Conservation (phyloP, 2,113 vertebrate genomes). For the Epinephelus cyanopodus region DNA sequence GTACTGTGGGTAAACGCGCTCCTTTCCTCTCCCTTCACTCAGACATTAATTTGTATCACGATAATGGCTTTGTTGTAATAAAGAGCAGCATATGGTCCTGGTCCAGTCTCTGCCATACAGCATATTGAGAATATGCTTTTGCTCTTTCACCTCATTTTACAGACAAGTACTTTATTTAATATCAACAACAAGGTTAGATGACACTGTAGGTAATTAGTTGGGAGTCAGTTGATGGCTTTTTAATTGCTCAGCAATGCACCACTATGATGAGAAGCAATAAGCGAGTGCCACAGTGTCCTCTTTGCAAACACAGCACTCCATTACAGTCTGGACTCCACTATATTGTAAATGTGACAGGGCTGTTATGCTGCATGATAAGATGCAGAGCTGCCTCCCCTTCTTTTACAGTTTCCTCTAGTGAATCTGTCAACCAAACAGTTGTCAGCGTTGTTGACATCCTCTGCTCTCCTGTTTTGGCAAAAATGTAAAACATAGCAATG, state of each 20-base stretch:
- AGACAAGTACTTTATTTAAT: conserved; percentile 71
- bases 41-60: conserved; percentile 36
- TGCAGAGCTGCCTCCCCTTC: conserved; percentile 11
- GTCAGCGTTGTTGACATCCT: conserved; percentile 67
- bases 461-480: conserved; percentile 53
- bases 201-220: conserved; percentile 76
- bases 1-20: conserved; percentile 18
- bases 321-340: conserved; percentile 46
- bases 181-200: conserved; percentile 71
- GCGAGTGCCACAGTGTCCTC: conserved; percentile 54
- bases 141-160: conserved; percentile 68
- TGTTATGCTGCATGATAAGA: conserved; percentile 55
- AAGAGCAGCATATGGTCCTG: conserved; percentile 54
- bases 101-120: conserved; percentile 48
- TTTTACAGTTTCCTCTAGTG: conserved; percentile 49
- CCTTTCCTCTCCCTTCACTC: conserved; percentile 20
- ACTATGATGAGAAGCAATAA: conserved; percentile 71
- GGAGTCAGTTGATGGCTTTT: conserved; percentile 75
- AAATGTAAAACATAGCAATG: conserved; percentile 63
- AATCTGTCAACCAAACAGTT: conserved; percentile 66
- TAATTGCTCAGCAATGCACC: conserved; percentile 76
- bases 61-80: conserved; percentile 54
- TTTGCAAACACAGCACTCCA: conserved; percentile 67
- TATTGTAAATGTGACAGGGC: conserved; percentile 57
- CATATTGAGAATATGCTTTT: conserved; percentile 51